A percentile compares a stretch with the other conserved stretches of the same genome.
Evolutionary conservation across 2,888 invertebrate species (phyloP).

Genomic region (Opisthograptis luteolata): DNA sequence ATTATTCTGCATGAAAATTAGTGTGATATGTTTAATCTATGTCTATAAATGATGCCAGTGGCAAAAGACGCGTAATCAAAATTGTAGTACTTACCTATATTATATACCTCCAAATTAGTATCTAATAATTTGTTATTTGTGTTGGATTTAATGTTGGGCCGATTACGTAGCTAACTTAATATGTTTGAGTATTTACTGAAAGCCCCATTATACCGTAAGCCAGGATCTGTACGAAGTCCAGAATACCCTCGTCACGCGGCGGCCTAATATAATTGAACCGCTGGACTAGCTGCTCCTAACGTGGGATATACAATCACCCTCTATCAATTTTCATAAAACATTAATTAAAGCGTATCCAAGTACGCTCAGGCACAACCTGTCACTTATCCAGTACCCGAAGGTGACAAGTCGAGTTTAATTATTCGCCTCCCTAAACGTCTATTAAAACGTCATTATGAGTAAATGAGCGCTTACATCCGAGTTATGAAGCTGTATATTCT

Average conservation of each 20-base stretch:
- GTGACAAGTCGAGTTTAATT: slow-evolving; percentile 33
- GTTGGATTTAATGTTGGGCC: background rate
- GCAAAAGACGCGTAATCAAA: background rate
- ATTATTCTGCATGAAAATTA: too few species aligned
- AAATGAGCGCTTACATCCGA: slow-evolving; percentile 17
- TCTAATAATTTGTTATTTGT: slow-evolving; percentile 1
- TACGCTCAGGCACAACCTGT: slow-evolving; percentile 16
- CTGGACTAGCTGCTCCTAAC: slow-evolving; percentile 25
- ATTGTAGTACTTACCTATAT: too few species aligned
- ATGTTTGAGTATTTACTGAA: slow-evolving; percentile 27
- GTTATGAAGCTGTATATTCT: slow-evolving; percentile 19
- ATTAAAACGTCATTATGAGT: slow-evolving; percentile 23
- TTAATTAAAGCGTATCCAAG: slow-evolving; percentile 32
- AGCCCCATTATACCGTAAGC: slow-evolving; percentile 34
- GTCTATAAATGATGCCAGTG: too few species aligned
- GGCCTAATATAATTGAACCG: slow-evolving; percentile 38
- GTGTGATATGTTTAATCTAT: too few species aligned
- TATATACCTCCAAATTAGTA: background rate
- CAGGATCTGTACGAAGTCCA: slow-evolving; percentile 36
- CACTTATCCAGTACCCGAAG: slow-evolving; percentile 19
- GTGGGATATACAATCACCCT: slow-evolving; percentile 27
- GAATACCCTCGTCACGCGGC: slow-evolving; percentile 38
- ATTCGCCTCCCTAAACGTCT: slow-evolving; percentile 26
- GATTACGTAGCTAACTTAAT: slow-evolving; percentile 12
- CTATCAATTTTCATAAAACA: slow-evolving; percentile 38